These are phyloP conservation scores for Phyto melanocephala DNA, from an alignment of 2,888 invertebrate genomes.

Conservation along the genomic window DNA sequence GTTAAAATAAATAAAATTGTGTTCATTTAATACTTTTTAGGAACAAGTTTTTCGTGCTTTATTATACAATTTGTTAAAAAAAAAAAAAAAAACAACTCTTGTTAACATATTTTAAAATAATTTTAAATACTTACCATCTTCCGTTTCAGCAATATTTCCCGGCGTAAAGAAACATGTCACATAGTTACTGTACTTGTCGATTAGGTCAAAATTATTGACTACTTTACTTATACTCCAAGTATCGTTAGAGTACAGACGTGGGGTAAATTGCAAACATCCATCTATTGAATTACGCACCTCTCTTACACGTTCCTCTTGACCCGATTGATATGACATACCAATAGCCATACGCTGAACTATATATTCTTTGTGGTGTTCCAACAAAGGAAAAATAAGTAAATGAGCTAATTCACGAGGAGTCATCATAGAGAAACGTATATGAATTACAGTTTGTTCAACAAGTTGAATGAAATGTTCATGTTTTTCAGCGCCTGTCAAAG, in stretches of 20 bases:
- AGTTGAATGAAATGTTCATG: slow-evolving; percentile 84
- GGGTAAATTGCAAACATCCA: slow-evolving; percentile 86
- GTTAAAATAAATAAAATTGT: no score
- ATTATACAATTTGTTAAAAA: no score
- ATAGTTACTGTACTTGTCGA: slow-evolving; percentile 77
- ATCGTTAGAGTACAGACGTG: slow-evolving; percentile 93
- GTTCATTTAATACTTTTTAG: no score
- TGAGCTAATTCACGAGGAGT: slow-evolving; percentile 91
- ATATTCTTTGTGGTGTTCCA: slow-evolving; percentile 90
- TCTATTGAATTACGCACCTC: slow-evolving; percentile 82
- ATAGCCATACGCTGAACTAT: slow-evolving; percentile 92
- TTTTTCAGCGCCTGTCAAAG: slow-evolving; percentile 80
- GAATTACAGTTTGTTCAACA: slow-evolving; percentile 87
- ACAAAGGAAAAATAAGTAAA: slow-evolving; percentile 87
- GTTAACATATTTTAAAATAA: no score
- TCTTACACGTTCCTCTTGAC: slow-evolving; percentile 84
- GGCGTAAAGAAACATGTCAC: slow-evolving; percentile 79
- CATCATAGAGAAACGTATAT: slow-evolving; percentile 96
- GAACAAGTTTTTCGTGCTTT: no score
- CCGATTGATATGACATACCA: slow-evolving; percentile 92
- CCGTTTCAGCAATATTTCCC: slow-evolving; percentile 77
- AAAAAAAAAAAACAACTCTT: no score
- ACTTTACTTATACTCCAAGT: slow-evolving; percentile 90
- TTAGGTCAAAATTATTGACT: slow-evolving; percentile 87
- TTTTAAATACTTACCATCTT: slow-evolving; percentile 77